Evolutionary conservation across 2,888 invertebrate species (phyloP).

Genomic region (Hyalella azteca): DNA sequence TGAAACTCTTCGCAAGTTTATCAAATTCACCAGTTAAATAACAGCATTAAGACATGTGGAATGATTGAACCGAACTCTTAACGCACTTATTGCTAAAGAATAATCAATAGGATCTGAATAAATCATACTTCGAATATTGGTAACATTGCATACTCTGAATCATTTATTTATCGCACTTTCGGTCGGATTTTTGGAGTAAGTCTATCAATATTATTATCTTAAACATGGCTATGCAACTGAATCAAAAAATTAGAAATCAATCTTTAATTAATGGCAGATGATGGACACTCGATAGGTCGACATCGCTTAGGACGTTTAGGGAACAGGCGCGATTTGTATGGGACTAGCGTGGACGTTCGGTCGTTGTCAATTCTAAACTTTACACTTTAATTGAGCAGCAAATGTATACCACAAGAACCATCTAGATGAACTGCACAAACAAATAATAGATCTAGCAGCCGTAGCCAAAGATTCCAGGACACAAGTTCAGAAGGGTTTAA

Average conservation of each 20-base stretch:
- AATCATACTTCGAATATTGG: no score
- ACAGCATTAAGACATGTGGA: no score
- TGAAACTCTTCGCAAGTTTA: no score
- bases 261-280: neutral
- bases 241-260: neutral
- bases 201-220: neutral
- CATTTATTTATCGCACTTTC: no score
- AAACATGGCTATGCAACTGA: neutral
- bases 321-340: neutral
- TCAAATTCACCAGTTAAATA: no score
- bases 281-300: neutral
- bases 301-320: neutral
- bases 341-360: neutral
- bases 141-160: no score
- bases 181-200: no score
- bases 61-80: no score
- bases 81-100: no score
- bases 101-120: no score
- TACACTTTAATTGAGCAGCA: slow-evolving; percentile 29
- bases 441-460: neutral
- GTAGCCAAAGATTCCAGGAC: no score
- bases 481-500: no score
- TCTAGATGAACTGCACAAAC: neutral
- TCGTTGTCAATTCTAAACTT: slow-evolving; percentile 15
- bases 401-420: slow-evolving; percentile 11